Evolutionary conservation across 2,888 invertebrate species (phyloP).

Genomic region (Choristoneura rosaceana): DNA sequence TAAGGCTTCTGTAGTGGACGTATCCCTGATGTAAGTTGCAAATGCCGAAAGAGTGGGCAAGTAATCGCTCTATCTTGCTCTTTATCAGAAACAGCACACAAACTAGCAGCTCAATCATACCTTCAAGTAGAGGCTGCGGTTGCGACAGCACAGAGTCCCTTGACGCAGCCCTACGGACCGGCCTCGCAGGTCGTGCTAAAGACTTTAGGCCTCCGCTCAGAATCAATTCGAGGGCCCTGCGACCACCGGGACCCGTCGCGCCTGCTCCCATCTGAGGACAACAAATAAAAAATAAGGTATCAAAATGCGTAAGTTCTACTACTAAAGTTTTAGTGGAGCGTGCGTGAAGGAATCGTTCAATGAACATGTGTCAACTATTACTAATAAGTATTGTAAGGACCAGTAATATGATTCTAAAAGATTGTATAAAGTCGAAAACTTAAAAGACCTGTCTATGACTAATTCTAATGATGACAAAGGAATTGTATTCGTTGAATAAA

Average conservation of each 20-base stretch:
- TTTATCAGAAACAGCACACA: too few species aligned
- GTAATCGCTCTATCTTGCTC: too few species aligned
- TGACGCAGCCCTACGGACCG: slow-evolving; percentile 77
- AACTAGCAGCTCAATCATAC: slow-evolving; percentile 49
- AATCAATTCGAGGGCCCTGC: slow-evolving; percentile 74
- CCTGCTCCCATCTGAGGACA: slow-evolving; percentile 76
- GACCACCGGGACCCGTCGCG: slow-evolving; percentile 75
- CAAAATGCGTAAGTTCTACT: too few species aligned
- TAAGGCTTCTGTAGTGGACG: too few species aligned
- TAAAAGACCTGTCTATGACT: background rate
- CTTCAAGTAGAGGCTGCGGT: slow-evolving; percentile 79
- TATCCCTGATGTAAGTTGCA: too few species aligned
- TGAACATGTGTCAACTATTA: too few species aligned
- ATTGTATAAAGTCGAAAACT: background rate
- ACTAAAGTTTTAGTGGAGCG: too few species aligned
- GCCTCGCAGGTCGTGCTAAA: slow-evolving; percentile 72
- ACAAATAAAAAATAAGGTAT: slow-evolving; percentile 30
- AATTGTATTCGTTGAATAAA: background rate
- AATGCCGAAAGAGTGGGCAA: too few species aligned
- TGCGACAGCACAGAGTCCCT: slow-evolving; percentile 80
- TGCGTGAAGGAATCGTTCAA: too few species aligned
- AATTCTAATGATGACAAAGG: background rate
- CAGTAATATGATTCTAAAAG: background rate
- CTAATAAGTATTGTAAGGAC: background rate
- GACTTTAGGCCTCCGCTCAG: slow-evolving; percentile 79